Percentiles rank a stretch among this genome's conserved stretches.
phyloP scores from a whole-genome alignment of 2,113 vertebrate genomes.

The Cryptomyrus ogoouensis region DNA sequence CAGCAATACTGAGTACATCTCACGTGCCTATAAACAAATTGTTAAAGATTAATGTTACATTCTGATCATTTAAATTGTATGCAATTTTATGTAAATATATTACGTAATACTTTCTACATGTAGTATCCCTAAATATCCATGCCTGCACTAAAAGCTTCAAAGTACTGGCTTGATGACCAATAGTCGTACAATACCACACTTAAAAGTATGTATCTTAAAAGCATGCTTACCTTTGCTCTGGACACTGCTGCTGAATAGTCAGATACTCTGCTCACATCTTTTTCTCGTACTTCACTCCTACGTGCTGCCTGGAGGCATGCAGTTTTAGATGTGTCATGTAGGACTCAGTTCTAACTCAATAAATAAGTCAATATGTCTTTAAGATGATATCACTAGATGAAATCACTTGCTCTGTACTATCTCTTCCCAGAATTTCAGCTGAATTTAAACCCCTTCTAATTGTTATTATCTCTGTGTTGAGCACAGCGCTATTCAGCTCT shows the following conservation, averaged over 20 bases:
- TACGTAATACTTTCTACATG: neutral
- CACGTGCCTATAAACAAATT: neutral
- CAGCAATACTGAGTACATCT: neutral
- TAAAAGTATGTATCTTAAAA: neutral
- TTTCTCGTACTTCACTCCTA: neutral
- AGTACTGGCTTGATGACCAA: neutral
- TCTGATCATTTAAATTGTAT: neutral
- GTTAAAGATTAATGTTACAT: neutral
- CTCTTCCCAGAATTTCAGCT: neutral
- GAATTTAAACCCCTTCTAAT: neutral
- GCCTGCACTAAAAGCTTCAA: neutral
- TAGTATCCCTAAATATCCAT: neutral
- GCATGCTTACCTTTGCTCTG: neutral
- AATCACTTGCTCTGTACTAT: neutral
- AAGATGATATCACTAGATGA: neutral
- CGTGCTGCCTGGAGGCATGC: neutral
- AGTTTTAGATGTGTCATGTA: neutral
- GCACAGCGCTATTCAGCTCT: neutral
- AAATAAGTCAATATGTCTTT: neutral
- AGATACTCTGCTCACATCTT: neutral
- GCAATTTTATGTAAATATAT: neutral
- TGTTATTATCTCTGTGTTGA: neutral
- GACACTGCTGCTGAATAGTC: neutral
- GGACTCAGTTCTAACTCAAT: neutral
- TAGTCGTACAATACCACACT: neutral